These are phyloP conservation scores for Nyctalus aviator DNA, from an alignment of 2,797 vertebrate species.

Conservation along the genomic window DNA sequence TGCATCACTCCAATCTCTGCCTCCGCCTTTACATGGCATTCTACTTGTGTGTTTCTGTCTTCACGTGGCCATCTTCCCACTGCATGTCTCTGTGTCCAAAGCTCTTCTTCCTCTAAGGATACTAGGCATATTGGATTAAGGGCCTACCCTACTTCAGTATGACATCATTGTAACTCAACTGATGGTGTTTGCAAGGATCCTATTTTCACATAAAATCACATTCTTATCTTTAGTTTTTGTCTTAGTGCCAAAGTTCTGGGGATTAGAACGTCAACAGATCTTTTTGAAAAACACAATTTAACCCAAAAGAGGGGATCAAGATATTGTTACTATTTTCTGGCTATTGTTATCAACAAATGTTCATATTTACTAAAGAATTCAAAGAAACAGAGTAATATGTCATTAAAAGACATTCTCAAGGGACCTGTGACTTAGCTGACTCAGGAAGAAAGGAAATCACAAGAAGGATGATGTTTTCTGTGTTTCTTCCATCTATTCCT, in stretches of 20 bases:
- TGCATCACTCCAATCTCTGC: not conserved
- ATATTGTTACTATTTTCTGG: not conserved
- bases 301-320: not conserved
- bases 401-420: not conserved
- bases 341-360: not conserved
- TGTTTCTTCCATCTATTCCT: slow-evolving; percentile 44
- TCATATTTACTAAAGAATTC: slow-evolving; percentile 17
- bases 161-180: not conserved
- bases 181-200: not conserved
- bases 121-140: not conserved
- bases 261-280: not conserved
- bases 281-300: not conserved
- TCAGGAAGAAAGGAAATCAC: slow-evolving; percentile 13
- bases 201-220: slow-evolving; percentile 17
- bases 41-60: not conserved
- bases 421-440: not conserved
- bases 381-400: not conserved
- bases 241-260: not conserved
- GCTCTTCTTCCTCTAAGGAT: not conserved
- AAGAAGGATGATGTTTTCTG: not conserved
- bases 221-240: not conserved
- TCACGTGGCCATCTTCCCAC: not conserved
- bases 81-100: not conserved
- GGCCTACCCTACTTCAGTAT: not conserved
- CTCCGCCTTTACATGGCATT: not conserved